Base-by-base conservation (phyloP, 2,797 vertebrate genomes). In the Discoglossus pictus region DNA sequence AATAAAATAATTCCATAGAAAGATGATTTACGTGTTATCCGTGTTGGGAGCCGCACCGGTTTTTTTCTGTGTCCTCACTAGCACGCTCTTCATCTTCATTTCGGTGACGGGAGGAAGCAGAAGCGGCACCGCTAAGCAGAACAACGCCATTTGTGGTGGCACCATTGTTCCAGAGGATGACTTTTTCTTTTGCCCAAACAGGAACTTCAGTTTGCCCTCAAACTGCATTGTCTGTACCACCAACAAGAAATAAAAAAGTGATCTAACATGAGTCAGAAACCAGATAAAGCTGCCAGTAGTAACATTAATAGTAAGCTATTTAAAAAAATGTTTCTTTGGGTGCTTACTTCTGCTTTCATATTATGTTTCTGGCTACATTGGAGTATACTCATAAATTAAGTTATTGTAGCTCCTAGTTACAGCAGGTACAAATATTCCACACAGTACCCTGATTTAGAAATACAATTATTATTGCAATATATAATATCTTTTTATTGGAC, bases 111-210 rank as follows among this genome's bases (percentile, higher is more conserved):
- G 72, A 65, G 95, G 93, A 70, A 93, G 85, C n/a, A 94, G 81
- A 36, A 97, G 90, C 1, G 97, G 97, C 3, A 90, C 91, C 3
- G 82, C 96, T 2, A 96, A 79, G 72, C 96, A 98, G 86, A 99
- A 98, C 65, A 99, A 86, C 0, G 93, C 94, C 64, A 99, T 85
- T 81, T 91, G 93, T 1, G 95, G 91, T 21, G 92, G 92, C 63
- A 92, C 0, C 13, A 63, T 68, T 0, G 87, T 78, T 38, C 95
- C 97, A 0, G 94, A 94, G 0, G 80, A 76, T 0, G 87, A 87
- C 77, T 92, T 97, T 87, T 92, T 96, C 70, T 91, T 96, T 82
- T 98, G 96, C 17, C 97, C 97, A 0, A 94, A 86, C 66, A 98
- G 91, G 79, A 97, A 95, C 77, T 94, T 97, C 7, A 99, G 74